Evolutionary conservation across 2,888 invertebrate genomes (phyloP), one percentile per base, ranked within the genome.

Genomic region (Masnerella sp.): DNA sequence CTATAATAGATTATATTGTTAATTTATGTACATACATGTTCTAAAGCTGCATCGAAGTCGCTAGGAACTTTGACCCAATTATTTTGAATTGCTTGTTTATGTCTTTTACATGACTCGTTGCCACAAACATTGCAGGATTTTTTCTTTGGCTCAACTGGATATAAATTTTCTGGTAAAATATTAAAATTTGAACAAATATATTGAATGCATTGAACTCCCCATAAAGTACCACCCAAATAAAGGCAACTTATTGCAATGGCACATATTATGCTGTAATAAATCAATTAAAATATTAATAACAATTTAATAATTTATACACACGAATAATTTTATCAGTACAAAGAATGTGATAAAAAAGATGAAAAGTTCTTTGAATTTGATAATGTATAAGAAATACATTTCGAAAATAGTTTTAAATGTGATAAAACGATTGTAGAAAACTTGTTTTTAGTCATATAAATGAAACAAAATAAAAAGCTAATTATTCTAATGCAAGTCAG

Each of bases 41-140:
- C 93, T 78, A 95, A 89, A 25, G 94, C 92, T 80, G 89, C 88
- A 86, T 95, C 94, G 64, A 95, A 89, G 81, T 93, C 92, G 82
- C 91, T 90, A 64, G 92, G 92, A 81, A 95, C 83, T 78, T 85
- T 85, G 5, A 85, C 78, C 68, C 82, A 81, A 47, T 81, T 79
- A 22, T 79, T 81, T 64, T 84, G 80, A 2, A 79, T 69, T 20
- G 79, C 75, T 4, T 79, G 80, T 15, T 80, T 80, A 38, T 86
- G 86, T 20, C 87, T 81, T 32, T 83, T 84, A 49, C 87, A 87
- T 2, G 78, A 74, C 51, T 80, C 78, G 25, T 83, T 83, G 22
- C 82, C 81, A 36, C 87, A 87, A 14, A 86, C 83, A 2, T 78
- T 79, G 61, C 87, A 87, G 0, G 74, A 78, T 36, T 58, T 42